Conservation (phyloP, 2,888 invertebrate species). For the Pheosia gnoma region DNA sequence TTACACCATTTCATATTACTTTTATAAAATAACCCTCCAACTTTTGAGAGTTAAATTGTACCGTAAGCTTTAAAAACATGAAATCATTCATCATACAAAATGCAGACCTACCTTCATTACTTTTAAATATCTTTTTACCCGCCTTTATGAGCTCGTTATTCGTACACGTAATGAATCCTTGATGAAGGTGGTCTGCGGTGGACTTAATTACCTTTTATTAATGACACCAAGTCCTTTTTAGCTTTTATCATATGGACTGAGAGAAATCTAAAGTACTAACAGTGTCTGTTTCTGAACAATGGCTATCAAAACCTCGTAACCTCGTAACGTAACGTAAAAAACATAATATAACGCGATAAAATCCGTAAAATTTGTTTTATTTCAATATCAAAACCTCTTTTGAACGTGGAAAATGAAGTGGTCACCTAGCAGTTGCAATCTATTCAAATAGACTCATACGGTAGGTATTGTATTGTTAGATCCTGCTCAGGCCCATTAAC, state of each 20-base stretch:
- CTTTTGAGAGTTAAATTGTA: background rate
- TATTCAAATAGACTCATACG: too few relatives aligned
- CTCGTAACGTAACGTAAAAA: too few relatives aligned
- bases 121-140: conserved; percentile 3
- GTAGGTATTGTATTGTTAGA: too few relatives aligned
- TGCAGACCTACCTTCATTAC: background rate
- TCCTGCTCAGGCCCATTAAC: too few relatives aligned
- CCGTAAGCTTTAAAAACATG: background rate
- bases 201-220: conserved; percentile 6
- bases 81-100: conserved; percentile 7
- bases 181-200: background rate
- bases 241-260: background rate
- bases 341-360: too few relatives aligned
- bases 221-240: conserved; percentile 3
- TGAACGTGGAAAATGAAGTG: too few relatives aligned
- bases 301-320: too few relatives aligned
- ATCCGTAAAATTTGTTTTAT: too few relatives aligned
- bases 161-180: conserved; percentile 1
- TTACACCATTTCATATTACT: background rate
- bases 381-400: too few relatives aligned
- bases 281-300: background rate
- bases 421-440: too few relatives aligned
- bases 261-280: background rate
- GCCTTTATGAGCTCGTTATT: background rate
- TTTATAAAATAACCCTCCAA: too few relatives aligned